Evolutionary conservation across 2,888 invertebrate genomes (phyloP).

Genomic region (Rhorus exstirpatorius): DNA sequence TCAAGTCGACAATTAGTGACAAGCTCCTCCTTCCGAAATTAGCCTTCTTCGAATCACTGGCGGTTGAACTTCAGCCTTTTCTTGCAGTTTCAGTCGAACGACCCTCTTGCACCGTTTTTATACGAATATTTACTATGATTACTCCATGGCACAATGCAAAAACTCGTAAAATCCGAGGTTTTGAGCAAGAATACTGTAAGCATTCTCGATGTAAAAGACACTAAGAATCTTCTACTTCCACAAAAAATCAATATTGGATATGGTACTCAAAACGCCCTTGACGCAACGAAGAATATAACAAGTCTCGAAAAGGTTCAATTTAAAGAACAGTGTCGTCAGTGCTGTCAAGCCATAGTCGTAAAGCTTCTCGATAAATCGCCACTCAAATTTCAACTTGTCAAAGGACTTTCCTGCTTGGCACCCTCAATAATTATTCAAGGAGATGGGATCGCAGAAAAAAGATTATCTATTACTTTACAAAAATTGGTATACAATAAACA

Average conservation of each 20-base stretch:
- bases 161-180: constrained; percentile 1
- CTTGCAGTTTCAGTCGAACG: background rate
- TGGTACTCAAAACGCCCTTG: background rate
- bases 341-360: background rate
- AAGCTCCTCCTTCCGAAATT: constrained; percentile 3
- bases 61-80: constrained; percentile 7
- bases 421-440: background rate
- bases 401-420: constrained; percentile 10
- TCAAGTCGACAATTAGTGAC: background rate
- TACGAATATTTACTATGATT: background rate
- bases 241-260: background rate
- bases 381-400: constrained; percentile 1
- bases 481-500: background rate
- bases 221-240: background rate
- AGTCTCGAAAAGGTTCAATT: background rate
- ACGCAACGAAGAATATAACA: background rate
- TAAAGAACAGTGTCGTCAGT: background rate
- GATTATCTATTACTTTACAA: background rate
- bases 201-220: background rate
- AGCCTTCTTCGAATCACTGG: constrained; percentile 18
- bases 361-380: constrained; percentile 2
- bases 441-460: too few relatives aligned
- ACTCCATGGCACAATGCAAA: background rate
- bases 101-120: background rate
- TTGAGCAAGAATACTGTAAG: background rate